phyloP scores from a whole-genome alignment of 2,797 vertebrate genomes.

The Squalus acanthias region DNA sequence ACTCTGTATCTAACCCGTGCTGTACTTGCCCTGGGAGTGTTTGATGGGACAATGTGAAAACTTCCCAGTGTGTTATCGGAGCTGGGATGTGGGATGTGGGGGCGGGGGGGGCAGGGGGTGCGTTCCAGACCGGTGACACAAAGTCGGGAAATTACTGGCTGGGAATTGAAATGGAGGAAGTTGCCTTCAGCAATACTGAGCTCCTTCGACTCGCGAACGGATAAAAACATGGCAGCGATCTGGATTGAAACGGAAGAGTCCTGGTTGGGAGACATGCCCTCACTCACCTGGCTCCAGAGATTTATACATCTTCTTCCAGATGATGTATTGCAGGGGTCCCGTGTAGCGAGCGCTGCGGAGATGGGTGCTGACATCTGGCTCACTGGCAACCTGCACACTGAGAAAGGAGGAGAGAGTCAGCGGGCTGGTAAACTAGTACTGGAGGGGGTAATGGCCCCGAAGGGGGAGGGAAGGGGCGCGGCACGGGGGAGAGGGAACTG shows the following conservation, averaged over 20 bases:
- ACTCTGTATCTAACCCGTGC: too few relatives aligned
- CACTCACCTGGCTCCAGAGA: conserved; percentile 63
- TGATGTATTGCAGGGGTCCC: conserved; percentile 70
- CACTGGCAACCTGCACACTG: conserved; percentile 42
- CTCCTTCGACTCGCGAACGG: too few relatives aligned
- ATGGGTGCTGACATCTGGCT: conserved; percentile 53
- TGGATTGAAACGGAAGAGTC: not conserved
- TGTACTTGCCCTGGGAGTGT: too few relatives aligned
- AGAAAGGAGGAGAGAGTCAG: not conserved
- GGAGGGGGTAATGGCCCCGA: not conserved
- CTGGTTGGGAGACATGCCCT: not conserved
- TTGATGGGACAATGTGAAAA: too few relatives aligned
- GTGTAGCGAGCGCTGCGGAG: conserved; percentile 58
- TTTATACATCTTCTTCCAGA: conserved; percentile 73
- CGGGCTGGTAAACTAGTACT: too few relatives aligned
- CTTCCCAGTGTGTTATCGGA: too few relatives aligned
- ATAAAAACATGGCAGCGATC: not conserved
- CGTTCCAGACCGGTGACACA: not conserved
- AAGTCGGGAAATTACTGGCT: too few relatives aligned
- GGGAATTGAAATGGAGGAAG: not conserved
- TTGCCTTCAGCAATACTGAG: not conserved
- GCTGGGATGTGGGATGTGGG: too few relatives aligned
- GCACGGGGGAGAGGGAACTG: not conserved
- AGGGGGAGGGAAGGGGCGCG: not conserved
- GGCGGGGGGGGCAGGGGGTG: not conserved